Evolutionary conservation across 1,140 invertebrate species (phyloP).

Genomic region (Zaprionus taronus): DNA sequence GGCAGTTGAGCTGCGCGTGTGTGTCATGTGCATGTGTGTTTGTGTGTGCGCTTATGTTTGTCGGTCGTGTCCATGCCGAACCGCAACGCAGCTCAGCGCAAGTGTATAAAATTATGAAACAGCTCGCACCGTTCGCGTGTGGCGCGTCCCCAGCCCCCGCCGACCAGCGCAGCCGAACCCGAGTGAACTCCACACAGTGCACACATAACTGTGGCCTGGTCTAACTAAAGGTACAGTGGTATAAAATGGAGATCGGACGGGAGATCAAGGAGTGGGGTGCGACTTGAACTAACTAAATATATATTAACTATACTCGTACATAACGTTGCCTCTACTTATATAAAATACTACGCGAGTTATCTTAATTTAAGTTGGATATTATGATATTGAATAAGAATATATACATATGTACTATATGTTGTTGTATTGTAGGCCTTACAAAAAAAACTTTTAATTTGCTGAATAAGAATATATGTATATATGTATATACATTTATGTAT

Average conservation of each 20-base stretch:
- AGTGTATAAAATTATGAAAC: constrained; percentile 82
- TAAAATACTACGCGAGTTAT: not conserved
- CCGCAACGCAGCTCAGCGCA: constrained; percentile 73
- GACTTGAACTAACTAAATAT: too few species aligned
- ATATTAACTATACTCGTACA: too few species aligned
- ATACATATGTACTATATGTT: not conserved
- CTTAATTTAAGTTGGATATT: not conserved
- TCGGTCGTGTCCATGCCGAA: constrained; percentile 66
- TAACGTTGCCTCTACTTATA: too few species aligned
- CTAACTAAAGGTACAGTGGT: constrained; percentile 12
- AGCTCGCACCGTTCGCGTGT: constrained; percentile 62
- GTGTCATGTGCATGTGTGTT: constrained; percentile 10
- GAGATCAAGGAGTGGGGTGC: too few species aligned
- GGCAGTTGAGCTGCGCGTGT: constrained; percentile 18
- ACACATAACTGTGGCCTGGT: constrained; percentile 3
- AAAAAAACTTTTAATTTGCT: too few species aligned
- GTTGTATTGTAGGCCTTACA: too few species aligned
- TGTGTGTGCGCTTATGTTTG: constrained; percentile 38
- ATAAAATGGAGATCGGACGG: too few species aligned
- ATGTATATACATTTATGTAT: too few species aligned
- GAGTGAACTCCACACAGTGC: not conserved
- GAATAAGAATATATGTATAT: too few species aligned
- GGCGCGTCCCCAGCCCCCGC: constrained; percentile 1
- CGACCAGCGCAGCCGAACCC: too few species aligned
- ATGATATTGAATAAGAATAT: not conserved